These are phyloP conservation scores for Turdus rufiventris DNA, from an alignment of 2,113 vertebrate genomes.

Conservation along the genomic window DNA sequence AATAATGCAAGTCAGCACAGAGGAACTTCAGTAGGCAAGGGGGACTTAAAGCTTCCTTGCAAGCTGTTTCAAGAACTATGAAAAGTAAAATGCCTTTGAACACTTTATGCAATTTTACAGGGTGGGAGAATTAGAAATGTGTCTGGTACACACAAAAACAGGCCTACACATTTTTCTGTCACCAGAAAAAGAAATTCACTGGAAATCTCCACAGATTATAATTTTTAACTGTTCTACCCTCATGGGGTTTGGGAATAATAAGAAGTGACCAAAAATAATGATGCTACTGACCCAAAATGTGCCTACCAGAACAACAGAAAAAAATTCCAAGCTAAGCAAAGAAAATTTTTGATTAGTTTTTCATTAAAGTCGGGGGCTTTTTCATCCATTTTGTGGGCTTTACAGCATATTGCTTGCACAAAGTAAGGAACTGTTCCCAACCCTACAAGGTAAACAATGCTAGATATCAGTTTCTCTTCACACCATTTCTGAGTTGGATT, in stretches of 20 bases:
- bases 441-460: background rate
- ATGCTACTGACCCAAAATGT: background rate
- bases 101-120: background rate
- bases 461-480: background rate
- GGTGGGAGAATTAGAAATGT: background rate
- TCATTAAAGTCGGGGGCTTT: background rate
- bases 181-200: background rate
- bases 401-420: background rate
- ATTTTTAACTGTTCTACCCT: background rate
- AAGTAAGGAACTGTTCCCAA: background rate
- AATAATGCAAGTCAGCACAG: background rate
- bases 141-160: fast-evolving
- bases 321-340: background rate
- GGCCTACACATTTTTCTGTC: background rate
- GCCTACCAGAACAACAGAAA: background rate
- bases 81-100: background rate
- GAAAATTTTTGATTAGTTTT: background rate
- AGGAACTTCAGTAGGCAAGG: background rate
- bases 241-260: background rate
- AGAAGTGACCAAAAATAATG: background rate
- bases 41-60: background rate
- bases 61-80: background rate
- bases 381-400: background rate
- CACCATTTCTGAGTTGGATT: background rate
- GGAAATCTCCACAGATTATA: background rate